These are phyloP conservation scores for Microplitis manilae DNA, from an alignment of 2,888 invertebrate species.

Conservation along the genomic window DNA sequence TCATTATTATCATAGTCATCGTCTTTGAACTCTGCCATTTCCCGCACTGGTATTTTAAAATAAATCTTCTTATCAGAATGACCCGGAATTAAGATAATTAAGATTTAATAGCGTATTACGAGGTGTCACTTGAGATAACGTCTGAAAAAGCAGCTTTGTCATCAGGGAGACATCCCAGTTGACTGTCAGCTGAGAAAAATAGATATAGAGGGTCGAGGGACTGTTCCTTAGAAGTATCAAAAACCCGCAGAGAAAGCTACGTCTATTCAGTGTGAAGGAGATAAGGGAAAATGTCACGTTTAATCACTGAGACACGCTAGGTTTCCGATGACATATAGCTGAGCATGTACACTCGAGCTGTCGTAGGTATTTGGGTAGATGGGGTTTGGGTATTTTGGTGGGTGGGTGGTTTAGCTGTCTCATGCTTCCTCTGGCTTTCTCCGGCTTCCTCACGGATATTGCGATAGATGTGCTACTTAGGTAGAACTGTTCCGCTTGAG, in stretches of 20 bases:
- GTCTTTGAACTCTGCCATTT: not conserved
- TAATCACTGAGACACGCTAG: constrained; percentile 20
- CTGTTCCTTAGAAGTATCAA: too few species aligned
- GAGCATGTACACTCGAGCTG: not conserved
- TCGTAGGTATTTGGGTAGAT: not conserved
- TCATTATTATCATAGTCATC: not conserved
- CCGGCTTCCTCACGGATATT: not conserved
- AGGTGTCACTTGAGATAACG: too few species aligned
- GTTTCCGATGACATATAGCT: constrained; percentile 25
- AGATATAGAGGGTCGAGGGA: not conserved
- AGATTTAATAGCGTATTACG: too few species aligned
- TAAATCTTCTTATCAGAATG: not conserved
- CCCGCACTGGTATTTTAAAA: not conserved
- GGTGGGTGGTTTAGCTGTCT: too few species aligned
- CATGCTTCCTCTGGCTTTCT: not conserved
- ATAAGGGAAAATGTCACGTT: constrained; percentile 15
- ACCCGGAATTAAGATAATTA: too few species aligned
- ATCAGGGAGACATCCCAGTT: constrained; percentile 17
- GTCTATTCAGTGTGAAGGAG: not conserved
- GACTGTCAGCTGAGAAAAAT: constrained; percentile 10
- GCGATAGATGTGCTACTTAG: constrained; percentile 5
- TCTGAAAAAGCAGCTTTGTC: constrained; percentile 14
- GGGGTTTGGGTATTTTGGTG: not conserved
- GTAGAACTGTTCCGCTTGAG: constrained; percentile 22
- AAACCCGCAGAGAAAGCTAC: not conserved